phyloP scores from a whole-genome alignment of 1,140 invertebrate genomes.

The Octopus bimaculoides region DNA sequence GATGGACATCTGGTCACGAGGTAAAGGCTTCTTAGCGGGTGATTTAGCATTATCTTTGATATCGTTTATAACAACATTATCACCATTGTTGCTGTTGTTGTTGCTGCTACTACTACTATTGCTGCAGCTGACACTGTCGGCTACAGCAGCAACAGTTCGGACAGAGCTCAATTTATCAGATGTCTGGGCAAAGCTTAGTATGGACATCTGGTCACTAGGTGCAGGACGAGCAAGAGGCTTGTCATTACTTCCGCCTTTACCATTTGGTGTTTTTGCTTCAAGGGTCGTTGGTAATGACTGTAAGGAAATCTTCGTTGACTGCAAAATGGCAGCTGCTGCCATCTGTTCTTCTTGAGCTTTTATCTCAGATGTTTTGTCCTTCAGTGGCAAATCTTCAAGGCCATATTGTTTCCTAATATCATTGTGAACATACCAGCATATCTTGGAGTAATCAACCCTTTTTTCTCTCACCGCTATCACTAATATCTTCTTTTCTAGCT shows the following conservation, averaged over 20 bases:
- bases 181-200: conserved; percentile 1
- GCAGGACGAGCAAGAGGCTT: conserved; percentile 6
- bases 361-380: background rate
- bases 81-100: background rate
- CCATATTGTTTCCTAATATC: conserved; percentile 64
- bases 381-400: conserved; percentile 57
- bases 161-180: conserved; percentile 11
- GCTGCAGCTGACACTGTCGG: background rate
- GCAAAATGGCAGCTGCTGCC: no score
- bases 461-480: conserved; percentile 64
- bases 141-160: background rate
- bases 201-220: background rate
- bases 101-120: background rate
- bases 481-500: conserved; percentile 50
- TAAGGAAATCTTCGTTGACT: no score
- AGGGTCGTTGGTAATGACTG: no score
- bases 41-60: background rate
- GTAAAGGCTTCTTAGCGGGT: background rate
- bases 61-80: background rate
- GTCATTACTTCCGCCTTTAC: conserved; percentile 1
- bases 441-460: conserved; percentile 57
- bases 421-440: conserved; percentile 69
- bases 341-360: background rate
- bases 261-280: conserved; percentile 7
- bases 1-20: conserved; percentile 27